Conservation (phyloP, 2,113 vertebrate genomes). For the Aythya baeri region DNA sequence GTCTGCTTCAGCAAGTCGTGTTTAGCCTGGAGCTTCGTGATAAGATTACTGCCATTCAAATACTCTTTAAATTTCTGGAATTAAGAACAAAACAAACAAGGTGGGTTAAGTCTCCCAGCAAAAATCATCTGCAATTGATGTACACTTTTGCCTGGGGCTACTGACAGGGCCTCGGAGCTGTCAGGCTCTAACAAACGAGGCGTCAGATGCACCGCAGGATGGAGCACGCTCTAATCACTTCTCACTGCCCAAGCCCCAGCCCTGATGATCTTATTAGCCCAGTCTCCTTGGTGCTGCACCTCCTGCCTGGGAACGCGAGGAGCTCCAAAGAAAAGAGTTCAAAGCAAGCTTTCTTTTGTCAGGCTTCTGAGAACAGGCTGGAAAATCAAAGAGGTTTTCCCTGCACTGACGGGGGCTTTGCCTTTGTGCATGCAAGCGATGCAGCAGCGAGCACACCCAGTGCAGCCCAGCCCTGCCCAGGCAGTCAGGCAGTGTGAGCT, state of each 20-base stretch:
- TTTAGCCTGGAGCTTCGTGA: conserved; percentile 97
- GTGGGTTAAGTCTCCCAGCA: not conserved
- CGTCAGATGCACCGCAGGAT: not conserved
- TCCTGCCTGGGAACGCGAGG: not conserved
- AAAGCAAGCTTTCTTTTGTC: conserved; percentile 30
- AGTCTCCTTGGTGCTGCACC: not conserved
- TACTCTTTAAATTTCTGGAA: conserved; percentile 97
- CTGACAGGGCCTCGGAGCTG: not conserved
- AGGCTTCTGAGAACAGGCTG: not conserved
- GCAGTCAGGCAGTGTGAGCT: not conserved
- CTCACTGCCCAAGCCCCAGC: not conserved
- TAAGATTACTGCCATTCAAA: conserved; percentile 97
- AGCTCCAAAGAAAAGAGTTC: not conserved
- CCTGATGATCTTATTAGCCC: not conserved
- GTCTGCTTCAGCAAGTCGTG: conserved; percentile 98
- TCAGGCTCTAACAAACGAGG: not conserved
- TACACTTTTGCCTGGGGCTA: not conserved
- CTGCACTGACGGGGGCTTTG: not conserved
- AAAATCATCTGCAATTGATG: accelerated
- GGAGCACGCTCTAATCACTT: not conserved
- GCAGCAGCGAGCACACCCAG: not conserved
- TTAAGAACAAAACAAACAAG: conserved; percentile 14
- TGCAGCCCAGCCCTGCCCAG: not conserved
- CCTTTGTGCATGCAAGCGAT: not conserved
- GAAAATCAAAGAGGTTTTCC: not conserved